A percentile compares a stretch with the other conserved stretches of the same genome.
Evolutionary conservation across 2,888 invertebrate species (phyloP).

Genomic region (Cosmorhoe ocellata): DNA sequence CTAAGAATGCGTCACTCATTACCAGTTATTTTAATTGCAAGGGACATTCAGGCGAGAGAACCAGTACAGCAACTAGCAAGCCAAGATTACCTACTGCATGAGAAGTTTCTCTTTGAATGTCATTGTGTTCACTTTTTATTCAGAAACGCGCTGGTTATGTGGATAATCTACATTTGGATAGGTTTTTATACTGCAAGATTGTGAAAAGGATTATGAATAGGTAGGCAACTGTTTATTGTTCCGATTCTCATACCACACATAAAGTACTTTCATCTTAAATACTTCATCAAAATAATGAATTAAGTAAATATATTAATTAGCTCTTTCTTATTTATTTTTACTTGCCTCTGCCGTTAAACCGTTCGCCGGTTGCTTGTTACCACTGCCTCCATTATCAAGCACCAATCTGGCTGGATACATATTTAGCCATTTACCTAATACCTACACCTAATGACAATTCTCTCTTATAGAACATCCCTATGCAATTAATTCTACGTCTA

Average conservation of each 20-base stretch:
- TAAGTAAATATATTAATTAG: too few relatives aligned
- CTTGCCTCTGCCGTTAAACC: too few relatives aligned
- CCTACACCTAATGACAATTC: too few relatives aligned
- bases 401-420: too few relatives aligned
- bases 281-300: too few relatives aligned
- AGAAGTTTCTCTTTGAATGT: constrained; percentile 35
- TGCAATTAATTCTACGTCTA: constrained; percentile 13
- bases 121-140: constrained; percentile 20
- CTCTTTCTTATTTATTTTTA: too few relatives aligned
- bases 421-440: too few relatives aligned
- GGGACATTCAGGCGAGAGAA: constrained; percentile 36
- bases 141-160: not conserved
- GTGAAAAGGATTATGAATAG: not conserved
- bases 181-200: not conserved
- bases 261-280: too few relatives aligned
- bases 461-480: constrained; percentile 16
- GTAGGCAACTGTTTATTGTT: not conserved
- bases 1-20: constrained; percentile 61
- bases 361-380: too few relatives aligned
- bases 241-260: constrained; percentile 1
- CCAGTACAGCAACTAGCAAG: constrained; percentile 23
- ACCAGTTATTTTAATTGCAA: constrained; percentile 66
- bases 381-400: too few relatives aligned
- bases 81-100: constrained; percentile 32
- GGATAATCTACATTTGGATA: not conserved